Evolutionary conservation across 1,140 invertebrate genomes (phyloP).

Genomic region (Theocolax elegans): DNA sequence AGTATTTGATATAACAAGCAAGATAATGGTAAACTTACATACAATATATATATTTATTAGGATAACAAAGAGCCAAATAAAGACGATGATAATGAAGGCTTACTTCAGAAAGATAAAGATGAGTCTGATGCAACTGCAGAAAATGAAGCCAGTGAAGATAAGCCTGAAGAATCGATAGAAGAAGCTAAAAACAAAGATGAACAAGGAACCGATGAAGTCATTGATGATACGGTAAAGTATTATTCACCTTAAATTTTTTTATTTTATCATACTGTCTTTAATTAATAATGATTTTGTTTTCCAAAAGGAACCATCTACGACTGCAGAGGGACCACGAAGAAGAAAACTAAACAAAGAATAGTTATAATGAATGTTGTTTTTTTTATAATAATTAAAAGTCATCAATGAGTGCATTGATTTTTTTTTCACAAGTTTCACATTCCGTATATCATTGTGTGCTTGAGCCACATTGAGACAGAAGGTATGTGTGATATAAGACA

Average conservation of each 20-base stretch:
- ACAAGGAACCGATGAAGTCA: slow-evolving; percentile 61
- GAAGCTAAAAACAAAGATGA: slow-evolving; percentile 62
- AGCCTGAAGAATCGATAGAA: slow-evolving; percentile 56
- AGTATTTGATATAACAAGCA: too few species aligned
- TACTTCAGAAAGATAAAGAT: slow-evolving; percentile 48
- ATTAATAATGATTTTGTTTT: slow-evolving; percentile 15
- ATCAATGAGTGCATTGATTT: slow-evolving; percentile 35
- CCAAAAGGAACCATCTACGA: slow-evolving; percentile 39
- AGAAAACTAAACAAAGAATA: slow-evolving; percentile 66
- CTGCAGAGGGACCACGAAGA: slow-evolving; percentile 61
- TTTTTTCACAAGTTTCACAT: slow-evolving; percentile 39
- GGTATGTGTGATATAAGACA: slow-evolving; percentile 21
- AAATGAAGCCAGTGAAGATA: slow-evolving; percentile 61
- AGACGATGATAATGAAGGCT: slow-evolving; percentile 46
- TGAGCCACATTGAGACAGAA: background rate
- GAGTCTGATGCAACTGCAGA: slow-evolving; percentile 56
- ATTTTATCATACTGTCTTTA: background rate
- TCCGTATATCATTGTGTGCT: slow-evolving; percentile 25
- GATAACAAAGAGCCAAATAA: slow-evolving; percentile 40
- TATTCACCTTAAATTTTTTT: background rate
- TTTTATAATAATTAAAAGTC: slow-evolving; percentile 30
- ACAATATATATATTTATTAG: slow-evolving; percentile 35
- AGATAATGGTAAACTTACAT: slow-evolving; percentile 15
- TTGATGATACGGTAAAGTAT: slow-evolving; percentile 35
- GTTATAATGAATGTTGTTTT: slow-evolving; percentile 33